Base-by-base conservation (phyloP, 2,888 invertebrate genomes). In the Pseudococcus jackbeardsleyi region DNA sequence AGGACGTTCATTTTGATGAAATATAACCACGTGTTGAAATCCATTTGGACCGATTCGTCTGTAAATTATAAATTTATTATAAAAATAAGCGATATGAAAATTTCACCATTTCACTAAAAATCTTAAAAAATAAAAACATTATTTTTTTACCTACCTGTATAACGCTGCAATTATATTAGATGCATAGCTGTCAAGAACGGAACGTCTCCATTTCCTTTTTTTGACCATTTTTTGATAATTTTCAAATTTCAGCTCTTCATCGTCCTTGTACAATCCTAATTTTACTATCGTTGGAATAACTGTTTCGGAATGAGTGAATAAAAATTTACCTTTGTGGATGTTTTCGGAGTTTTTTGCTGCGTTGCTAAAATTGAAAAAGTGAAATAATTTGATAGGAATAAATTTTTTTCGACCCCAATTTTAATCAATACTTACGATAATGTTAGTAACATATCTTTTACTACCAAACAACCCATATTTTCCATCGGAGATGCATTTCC, bases 161-260 rank as follows among this genome's bases (percentile, higher is more conserved):
- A 96, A 93, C 0, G 95, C 94, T 50, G 95, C 96, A 33, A 94
- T 94, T 11, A 97, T 91, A 91, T 96, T 96, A 1, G 94, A 93
- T 12, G 94, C 94, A 91, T 95, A 96, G 0, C 96, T 95, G 89
- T 93, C 92, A 89, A 96, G 93, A 11, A 92, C 91, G 0, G 96
- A 95, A 0, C 94, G 94, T 88, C 93, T 92, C 96, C 96, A 96
- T 85, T 93, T 92, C 82, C 96, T 93, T 7, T 48, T 26, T 8
- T 92, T 91, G 3, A 91, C 90, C 85, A 92, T 91, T 0, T 92
- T 91, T 89, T 93, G 92, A 91, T 93, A 96, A 91, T 95, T 96
- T 90, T 94, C 93, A 0, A 95, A 94, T 0, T 93, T 93, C 17
- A 95, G 92, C 0, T 94, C 93, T 0, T 92, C 92, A 7, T 92